A percentile compares a stretch with the other conserved stretches of the same genome.
Conservation (phyloP, 2,113 vertebrate genomes). For the Tamias sibiricus region DNA sequence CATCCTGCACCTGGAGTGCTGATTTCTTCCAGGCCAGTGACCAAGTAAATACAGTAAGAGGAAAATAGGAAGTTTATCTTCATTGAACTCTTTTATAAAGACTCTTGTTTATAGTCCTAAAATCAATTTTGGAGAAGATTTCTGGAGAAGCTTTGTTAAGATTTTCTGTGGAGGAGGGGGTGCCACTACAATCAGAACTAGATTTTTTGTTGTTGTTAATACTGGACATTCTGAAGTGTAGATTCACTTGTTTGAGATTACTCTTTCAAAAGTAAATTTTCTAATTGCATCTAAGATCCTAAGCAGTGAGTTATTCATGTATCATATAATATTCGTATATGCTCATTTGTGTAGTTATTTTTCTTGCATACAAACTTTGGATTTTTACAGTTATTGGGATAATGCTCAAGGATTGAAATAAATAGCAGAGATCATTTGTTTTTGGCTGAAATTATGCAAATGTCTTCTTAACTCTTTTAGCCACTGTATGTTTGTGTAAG, state of each 20-base stretch:
- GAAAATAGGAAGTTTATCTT: too few relatives aligned
- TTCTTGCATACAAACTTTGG: background rate
- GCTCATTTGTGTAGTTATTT: background rate
- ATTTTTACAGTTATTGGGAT: background rate
- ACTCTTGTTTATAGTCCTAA: too few relatives aligned
- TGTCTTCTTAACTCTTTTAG: background rate
- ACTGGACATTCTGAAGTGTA: background rate
- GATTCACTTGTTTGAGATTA: background rate
- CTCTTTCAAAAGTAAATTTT: background rate
- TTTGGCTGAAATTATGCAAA: background rate
- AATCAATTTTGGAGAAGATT: too few relatives aligned
- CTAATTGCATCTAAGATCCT: background rate
- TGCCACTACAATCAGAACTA: too few relatives aligned
- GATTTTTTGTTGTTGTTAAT: background rate
- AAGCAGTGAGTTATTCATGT: background rate
- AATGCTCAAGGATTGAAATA: background rate
- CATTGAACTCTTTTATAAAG: too few relatives aligned
- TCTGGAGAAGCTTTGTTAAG: too few relatives aligned
- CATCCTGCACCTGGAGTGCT: too few relatives aligned
- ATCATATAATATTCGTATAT: background rate
- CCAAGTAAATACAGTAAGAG: too few relatives aligned
- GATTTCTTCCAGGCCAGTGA: too few relatives aligned
- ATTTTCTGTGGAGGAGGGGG: too few relatives aligned
- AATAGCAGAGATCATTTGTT: background rate
- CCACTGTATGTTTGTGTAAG: background rate